Percentiles rank a stretch among this genome's conserved stretches.
phyloP scores from a whole-genome alignment of 2,888 invertebrate genomes.

The Baronia brevicornis region DNA sequence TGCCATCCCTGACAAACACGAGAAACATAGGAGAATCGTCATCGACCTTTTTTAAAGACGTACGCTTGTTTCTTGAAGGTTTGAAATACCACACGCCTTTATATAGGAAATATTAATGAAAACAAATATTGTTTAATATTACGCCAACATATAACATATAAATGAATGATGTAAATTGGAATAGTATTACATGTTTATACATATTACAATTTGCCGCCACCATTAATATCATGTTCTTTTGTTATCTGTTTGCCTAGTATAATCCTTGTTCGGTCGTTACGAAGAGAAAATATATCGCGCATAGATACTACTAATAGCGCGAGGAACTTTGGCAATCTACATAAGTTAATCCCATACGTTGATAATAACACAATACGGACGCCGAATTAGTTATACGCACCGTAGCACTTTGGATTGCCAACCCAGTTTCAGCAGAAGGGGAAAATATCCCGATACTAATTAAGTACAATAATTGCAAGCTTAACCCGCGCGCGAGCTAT shows the following conservation, averaged over 20 bases:
- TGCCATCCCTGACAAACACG: too few relatives aligned
- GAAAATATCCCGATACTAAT: slow-evolving; percentile 37
- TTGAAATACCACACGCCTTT: too few relatives aligned
- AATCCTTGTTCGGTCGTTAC: slow-evolving; percentile 14
- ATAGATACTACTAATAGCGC: slow-evolving; percentile 14
- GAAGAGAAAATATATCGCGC: slow-evolving; percentile 14
- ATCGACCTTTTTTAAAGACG: too few relatives aligned
- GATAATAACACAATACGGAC: slow-evolving; percentile 35
- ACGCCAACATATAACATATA: too few relatives aligned
- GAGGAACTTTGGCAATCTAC: slow-evolving; percentile 29
- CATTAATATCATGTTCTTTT: too few relatives aligned
- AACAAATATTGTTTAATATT: too few relatives aligned
- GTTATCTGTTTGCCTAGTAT: slow-evolving; percentile 7
- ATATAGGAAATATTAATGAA: too few relatives aligned
- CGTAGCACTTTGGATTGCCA: slow-evolving; percentile 29
- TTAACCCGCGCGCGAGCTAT: slow-evolving; percentile 47
- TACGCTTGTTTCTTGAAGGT: too few relatives aligned
- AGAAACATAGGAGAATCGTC: too few relatives aligned
- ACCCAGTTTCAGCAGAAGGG: slow-evolving; percentile 26
- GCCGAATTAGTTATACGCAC: slow-evolving; percentile 38
- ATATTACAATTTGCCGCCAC: too few relatives aligned
- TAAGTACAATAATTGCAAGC: slow-evolving; percentile 54
- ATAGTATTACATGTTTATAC: too few relatives aligned
- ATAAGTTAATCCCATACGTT: slow-evolving; percentile 38
- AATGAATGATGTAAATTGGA: too few relatives aligned